Percentiles rank a stretch among this genome's conserved stretches.
phyloP scores from a whole-genome alignment of 2,113 vertebrate genomes.

The Crotalus helleri region DNA sequence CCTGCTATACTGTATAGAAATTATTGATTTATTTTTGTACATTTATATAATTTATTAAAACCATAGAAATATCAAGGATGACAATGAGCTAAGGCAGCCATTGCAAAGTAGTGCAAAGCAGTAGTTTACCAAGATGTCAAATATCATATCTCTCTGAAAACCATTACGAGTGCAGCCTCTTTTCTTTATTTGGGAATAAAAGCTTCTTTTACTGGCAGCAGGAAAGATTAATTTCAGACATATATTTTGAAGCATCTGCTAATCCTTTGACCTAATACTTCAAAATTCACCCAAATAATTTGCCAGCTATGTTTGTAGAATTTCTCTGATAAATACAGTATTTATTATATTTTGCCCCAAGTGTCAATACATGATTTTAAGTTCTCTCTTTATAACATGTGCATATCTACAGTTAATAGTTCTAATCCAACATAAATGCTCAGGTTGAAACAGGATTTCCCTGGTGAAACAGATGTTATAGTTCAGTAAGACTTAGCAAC shows the following conservation, averaged over 20 bases:
- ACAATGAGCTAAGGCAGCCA: slow-evolving; percentile 1
- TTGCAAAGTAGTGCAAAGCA: slow-evolving; percentile 9
- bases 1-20: neutral
- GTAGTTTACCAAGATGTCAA: slow-evolving; percentile 21
- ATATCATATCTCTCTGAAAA: slow-evolving; percentile 35
- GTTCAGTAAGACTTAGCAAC: neutral
- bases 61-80: slow-evolving; percentile 12
- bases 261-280: slow-evolving; percentile 34
- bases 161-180: slow-evolving; percentile 9
- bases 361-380: neutral
- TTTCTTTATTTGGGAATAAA: slow-evolving; percentile 15
- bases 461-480: neutral
- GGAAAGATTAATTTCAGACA: slow-evolving; percentile 20
- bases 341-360: slow-evolving; percentile 3
- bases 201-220: slow-evolving; percentile 31
- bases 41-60: slow-evolving; percentile 26
- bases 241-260: slow-evolving; percentile 10
- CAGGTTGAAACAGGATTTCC: neutral
- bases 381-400: neutral
- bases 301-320: slow-evolving; percentile 35
- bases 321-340: slow-evolving; percentile 43
- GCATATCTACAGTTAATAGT: neutral
- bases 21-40: slow-evolving; percentile 17
- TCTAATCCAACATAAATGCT: neutral
- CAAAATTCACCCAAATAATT: neutral